These are phyloP conservation scores for Diplosoma virens DNA, from an alignment of 23 tunicate genomes.

Conservation along the genomic window DNA sequence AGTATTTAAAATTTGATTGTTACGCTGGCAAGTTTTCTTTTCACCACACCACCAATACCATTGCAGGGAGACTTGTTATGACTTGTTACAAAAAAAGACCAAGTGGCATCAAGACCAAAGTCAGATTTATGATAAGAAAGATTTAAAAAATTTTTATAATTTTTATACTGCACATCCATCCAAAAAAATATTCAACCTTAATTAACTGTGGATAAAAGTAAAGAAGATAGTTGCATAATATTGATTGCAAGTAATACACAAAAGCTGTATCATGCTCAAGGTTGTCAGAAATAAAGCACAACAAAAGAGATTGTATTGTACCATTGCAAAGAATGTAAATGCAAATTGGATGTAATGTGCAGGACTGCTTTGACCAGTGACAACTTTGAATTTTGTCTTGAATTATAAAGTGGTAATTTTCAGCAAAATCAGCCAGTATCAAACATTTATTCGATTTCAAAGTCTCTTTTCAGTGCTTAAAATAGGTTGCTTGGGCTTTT, in stretches of 20 bases:
- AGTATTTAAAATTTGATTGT: no score
- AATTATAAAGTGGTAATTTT: neutral
- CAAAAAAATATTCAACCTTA: neutral
- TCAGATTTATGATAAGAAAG: neutral
- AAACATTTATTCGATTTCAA: neutral
- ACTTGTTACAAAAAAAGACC: no score
- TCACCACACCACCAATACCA: no score
- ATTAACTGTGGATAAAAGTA: neutral
- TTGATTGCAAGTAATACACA: neutral
- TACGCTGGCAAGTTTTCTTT: no score
- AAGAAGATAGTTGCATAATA: neutral
- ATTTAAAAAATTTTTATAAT: slow-evolving; percentile 1
- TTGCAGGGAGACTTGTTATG: no score
- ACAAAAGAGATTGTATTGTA: neutral
- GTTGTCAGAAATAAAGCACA: neutral
- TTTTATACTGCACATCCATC: slow-evolving; percentile 13
- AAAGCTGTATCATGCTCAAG: neutral
- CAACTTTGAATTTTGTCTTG: neutral
- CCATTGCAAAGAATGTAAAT: neutral
- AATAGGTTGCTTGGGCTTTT: neutral
- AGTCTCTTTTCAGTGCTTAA: neutral
- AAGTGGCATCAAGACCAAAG: neutral
- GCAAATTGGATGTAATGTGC: neutral
- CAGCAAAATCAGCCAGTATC: neutral
- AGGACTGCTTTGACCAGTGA: neutral